Conservation (phyloP, 1,140 invertebrate species). For the Zaprionus davidi region DNA sequence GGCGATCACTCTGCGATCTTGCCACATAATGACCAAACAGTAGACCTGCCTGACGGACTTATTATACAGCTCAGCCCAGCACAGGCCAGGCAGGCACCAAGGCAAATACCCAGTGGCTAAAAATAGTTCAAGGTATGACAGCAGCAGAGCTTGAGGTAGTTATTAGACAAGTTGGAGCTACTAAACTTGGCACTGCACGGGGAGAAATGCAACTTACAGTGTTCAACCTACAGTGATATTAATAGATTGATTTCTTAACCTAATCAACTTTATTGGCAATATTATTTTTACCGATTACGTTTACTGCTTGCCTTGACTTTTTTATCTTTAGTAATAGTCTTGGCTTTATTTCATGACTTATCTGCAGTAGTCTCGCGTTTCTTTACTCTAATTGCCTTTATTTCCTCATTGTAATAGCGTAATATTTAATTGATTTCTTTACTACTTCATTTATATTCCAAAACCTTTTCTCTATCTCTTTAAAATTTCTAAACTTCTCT, state of each 20-base stretch:
- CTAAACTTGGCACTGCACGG: neutral
- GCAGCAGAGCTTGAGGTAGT: neutral
- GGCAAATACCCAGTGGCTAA: slow-evolving; percentile 3
- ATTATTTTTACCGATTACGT: too few species aligned
- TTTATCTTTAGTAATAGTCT: too few species aligned
- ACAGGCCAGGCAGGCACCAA: neutral
- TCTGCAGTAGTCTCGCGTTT: too few species aligned
- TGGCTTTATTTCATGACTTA: too few species aligned
- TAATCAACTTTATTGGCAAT: too few species aligned
- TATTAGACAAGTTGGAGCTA: neutral
- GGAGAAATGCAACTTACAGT: neutral
- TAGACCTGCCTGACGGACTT: neutral
- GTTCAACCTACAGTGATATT: neutral
- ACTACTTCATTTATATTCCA: neutral
- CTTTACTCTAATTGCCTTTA: too few species aligned
- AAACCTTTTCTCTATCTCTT: neutral
- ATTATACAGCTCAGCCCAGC: neutral
- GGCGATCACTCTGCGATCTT: slow-evolving; percentile 2
- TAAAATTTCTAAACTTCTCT: neutral
- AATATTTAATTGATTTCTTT: too few species aligned
- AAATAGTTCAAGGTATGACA: neutral
- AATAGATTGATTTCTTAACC: too few species aligned
- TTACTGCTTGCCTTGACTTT: too few species aligned
- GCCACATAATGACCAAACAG: slow-evolving; percentile 15
- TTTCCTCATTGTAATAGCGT: too few species aligned